phyloP scores from a whole-genome alignment of 1,140 invertebrate genomes.

The Papilio polytes region DNA sequence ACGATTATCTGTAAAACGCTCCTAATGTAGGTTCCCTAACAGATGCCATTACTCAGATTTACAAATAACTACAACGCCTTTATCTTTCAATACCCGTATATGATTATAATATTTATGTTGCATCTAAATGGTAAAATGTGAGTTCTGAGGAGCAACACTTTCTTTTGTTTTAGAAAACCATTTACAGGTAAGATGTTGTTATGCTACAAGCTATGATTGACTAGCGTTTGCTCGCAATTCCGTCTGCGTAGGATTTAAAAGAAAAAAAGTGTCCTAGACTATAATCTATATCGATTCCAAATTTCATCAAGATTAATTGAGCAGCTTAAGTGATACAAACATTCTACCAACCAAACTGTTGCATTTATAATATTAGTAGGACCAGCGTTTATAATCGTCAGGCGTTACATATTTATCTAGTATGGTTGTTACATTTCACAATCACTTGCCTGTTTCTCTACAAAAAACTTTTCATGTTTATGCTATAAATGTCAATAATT shows the following conservation, averaged over 20 bases:
- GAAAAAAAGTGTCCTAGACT: too few species aligned
- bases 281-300: too few species aligned
- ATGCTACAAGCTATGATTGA: too few species aligned
- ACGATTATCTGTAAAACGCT: conserved; percentile 72
- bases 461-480: background rate
- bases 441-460: background rate
- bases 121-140: background rate
- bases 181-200: too few species aligned
- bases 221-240: too few species aligned
- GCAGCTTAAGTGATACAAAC: too few species aligned
- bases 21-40: conserved; percentile 62
- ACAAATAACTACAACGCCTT: conserved; percentile 72
- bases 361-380: too few species aligned
- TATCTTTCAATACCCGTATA: conserved; percentile 48
- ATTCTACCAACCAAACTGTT: too few species aligned
- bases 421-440: background rate
- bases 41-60: conserved; percentile 71
- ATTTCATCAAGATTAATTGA: too few species aligned
- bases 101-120: conserved; percentile 14
- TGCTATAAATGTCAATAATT: background rate
- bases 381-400: background rate
- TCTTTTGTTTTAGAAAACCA: background rate
- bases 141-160: background rate
- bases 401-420: background rate
- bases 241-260: too few species aligned